These are phyloP conservation scores for Cacoxenus indagator DNA, from an alignment of 2,888 invertebrate genomes.

Conservation along the genomic window DNA sequence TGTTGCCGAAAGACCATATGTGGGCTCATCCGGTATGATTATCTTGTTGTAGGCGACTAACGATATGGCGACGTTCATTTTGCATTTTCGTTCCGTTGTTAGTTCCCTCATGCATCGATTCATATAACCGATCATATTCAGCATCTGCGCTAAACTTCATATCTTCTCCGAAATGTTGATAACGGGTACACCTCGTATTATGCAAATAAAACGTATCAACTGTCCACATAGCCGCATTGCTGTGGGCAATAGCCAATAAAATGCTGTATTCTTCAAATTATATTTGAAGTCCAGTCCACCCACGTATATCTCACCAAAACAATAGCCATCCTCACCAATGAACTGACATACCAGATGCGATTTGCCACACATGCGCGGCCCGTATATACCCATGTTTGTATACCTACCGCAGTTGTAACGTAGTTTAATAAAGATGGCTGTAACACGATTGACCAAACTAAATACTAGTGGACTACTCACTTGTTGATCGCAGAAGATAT, in stretches of 20 bases:
- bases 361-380: slow-evolving; percentile 86
- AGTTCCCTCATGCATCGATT: slow-evolving; percentile 74
- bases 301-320: slow-evolving; percentile 80
- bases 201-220: slow-evolving; percentile 75
- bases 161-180: slow-evolving; percentile 58
- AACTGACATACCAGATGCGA: slow-evolving; percentile 88
- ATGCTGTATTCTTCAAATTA: slow-evolving; percentile 73
- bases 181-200: slow-evolving; percentile 74
- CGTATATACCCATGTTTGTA: slow-evolving; percentile 84
- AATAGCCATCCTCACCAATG: slow-evolving; percentile 81
- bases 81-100: slow-evolving; percentile 80
- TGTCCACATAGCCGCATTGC: slow-evolving; percentile 78
- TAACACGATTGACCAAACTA: background rate
- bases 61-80: slow-evolving; percentile 80
- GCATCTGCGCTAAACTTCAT: slow-evolving; percentile 71
- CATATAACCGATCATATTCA: slow-evolving; percentile 75
- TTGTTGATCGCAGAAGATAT: slow-evolving; percentile 59
- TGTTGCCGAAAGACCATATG: slow-evolving; percentile 76
- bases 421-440: background rate
- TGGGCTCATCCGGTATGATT: slow-evolving; percentile 77
- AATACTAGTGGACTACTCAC: slow-evolving; percentile 39
- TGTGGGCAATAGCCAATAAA: slow-evolving; percentile 78
- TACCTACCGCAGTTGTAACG: slow-evolving; percentile 43
- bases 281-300: slow-evolving; percentile 73
- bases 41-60: slow-evolving; percentile 78